These are phyloP conservation scores for Tinea semifulvella DNA, from an alignment of 2,888 invertebrate genomes.

Conservation along the genomic window DNA sequence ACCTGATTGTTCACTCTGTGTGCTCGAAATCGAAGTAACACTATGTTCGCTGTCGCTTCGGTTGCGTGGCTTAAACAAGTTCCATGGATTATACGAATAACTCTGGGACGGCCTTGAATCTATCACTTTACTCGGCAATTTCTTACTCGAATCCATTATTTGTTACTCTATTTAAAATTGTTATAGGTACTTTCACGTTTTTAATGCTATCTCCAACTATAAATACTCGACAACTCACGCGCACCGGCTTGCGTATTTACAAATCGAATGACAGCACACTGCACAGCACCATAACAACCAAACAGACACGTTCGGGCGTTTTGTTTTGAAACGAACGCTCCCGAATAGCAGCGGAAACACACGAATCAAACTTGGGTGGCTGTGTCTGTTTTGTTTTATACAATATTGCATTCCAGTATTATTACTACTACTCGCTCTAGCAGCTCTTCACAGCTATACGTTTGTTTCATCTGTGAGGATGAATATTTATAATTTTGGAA, in stretches of 20 bases:
- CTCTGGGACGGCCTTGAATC: background rate
- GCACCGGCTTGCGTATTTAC: background rate
- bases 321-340: slow-evolving; percentile 9
- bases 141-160: slow-evolving; percentile 43
- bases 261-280: slow-evolving; percentile 9
- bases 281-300: background rate
- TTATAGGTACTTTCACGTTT: background rate
- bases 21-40: slow-evolving; percentile 32
- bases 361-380: too few relatives aligned
- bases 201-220: background rate
- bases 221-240: slow-evolving; percentile 2
- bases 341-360: slow-evolving; percentile 10
- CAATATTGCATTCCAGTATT: too few relatives aligned
- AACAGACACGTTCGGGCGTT: background rate
- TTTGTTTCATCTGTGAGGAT: too few relatives aligned
- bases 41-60: slow-evolving; percentile 57
- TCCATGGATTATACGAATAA: slow-evolving; percentile 44
- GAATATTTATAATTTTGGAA: too few relatives aligned
- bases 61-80: slow-evolving; percentile 45
- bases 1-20: slow-evolving; percentile 43
- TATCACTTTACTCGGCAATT: slow-evolving; percentile 21
- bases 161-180: background rate
- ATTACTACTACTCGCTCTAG: too few relatives aligned
- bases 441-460: too few relatives aligned
- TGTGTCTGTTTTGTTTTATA: too few relatives aligned